These are phyloP conservation scores for Aurelia aurita DNA, from an alignment of 30 jellyfish, hydroid and myxozoan species.

Conservation along the genomic window DNA sequence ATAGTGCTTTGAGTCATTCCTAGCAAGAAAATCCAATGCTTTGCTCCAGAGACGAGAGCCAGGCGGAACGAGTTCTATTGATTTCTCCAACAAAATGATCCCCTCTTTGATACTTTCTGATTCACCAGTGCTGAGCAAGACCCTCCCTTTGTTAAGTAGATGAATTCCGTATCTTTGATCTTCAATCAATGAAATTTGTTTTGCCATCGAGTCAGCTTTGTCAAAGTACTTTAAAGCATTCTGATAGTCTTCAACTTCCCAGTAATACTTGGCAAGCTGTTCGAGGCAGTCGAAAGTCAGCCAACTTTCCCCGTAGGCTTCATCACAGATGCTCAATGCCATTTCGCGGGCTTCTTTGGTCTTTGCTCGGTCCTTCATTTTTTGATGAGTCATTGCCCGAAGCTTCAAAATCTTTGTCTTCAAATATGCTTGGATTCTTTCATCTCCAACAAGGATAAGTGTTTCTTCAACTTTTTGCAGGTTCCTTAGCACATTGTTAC, in stretches of 20 bases:
- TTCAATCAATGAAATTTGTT: neutral
- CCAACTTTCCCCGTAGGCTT: slow-evolving; percentile 13
- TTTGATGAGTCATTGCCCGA: too few relatives aligned
- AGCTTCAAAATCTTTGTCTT: too few relatives aligned
- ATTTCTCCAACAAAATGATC: neutral
- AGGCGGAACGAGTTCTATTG: neutral
- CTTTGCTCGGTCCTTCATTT: too few relatives aligned
- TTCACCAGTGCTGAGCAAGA: neutral
- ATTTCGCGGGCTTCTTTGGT: neutral
- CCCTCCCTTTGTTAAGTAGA: slow-evolving; percentile 5
- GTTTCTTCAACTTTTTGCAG: too few relatives aligned
- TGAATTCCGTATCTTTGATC: neutral
- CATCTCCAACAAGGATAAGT: too few relatives aligned
- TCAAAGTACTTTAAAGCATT: slow-evolving; percentile 10
- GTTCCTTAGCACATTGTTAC: too few relatives aligned
- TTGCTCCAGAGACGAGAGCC: neutral
- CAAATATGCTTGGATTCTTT: too few relatives aligned
- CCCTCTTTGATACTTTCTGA: neutral
- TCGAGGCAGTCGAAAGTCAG: slow-evolving; percentile 21
- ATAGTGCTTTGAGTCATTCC: neutral
- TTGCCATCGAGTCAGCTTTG: neutral
- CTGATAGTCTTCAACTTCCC: neutral
- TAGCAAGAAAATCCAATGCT: slow-evolving; percentile 11
- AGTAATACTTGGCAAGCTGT: slow-evolving; percentile 19
- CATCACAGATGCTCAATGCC: slow-evolving; percentile 7